A percentile compares a stretch with the other conserved stretches of the same genome.
phyloP scores from a whole-genome alignment of 2,113 vertebrate genomes.

The Sylvietta virens region DNA sequence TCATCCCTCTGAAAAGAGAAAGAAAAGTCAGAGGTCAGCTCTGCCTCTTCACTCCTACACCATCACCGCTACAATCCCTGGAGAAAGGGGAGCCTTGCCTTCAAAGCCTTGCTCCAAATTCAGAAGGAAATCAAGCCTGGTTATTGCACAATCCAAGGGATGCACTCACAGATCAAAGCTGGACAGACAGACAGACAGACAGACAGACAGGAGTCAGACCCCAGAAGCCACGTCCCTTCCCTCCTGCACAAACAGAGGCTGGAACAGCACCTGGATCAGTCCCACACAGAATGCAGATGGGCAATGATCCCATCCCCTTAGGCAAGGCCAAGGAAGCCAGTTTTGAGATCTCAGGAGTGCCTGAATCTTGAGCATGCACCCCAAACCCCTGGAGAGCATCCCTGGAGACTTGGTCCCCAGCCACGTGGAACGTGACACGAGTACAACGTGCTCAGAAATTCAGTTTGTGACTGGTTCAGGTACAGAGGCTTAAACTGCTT shows the following conservation, averaged over 20 bases:
- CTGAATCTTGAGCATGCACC: neutral
- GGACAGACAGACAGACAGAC: neutral
- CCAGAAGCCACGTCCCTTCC: neutral
- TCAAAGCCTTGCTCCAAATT: neutral
- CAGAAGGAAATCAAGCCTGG: rapidly evolving
- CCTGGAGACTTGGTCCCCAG: neutral
- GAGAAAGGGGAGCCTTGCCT: neutral
- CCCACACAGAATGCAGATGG: neutral
- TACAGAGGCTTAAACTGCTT: neutral
- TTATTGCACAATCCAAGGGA: neutral
- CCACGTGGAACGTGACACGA: rapidly evolving
- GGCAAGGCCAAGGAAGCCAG: neutral
- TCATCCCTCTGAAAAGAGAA: neutral
- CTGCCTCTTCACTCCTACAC: neutral
- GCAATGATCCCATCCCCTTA: neutral
- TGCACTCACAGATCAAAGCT: neutral
- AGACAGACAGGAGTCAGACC: neutral
- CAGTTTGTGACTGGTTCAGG: neutral
- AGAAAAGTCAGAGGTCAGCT: neutral
- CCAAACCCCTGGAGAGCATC: neutral
- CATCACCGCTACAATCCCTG: neutral
- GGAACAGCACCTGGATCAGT: neutral
- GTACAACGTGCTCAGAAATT: neutral
- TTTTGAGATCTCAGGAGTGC: neutral
- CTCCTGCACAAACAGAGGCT: neutral